Evolutionary conservation across 2,113 vertebrate species (phyloP).

Genomic region (Xiphorhynchus elegans): DNA sequence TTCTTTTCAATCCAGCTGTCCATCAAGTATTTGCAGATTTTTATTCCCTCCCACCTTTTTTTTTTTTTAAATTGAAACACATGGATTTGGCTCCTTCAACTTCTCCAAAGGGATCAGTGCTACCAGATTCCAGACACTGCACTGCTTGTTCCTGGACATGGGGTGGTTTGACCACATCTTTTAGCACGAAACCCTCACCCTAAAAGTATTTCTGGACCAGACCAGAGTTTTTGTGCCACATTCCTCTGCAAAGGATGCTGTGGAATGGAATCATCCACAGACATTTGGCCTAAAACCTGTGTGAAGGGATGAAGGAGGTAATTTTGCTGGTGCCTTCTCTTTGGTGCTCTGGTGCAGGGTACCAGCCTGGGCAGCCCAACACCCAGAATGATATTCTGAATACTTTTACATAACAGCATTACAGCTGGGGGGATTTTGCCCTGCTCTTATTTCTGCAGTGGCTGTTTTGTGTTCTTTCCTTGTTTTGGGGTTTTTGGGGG

Average conservation of each 20-base stretch:
- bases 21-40: neutral
- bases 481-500: too few species aligned
- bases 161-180: neutral
- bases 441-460: neutral
- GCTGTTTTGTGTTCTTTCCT: neutral
- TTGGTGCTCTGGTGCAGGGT: neutral
- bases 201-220: neutral
- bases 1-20: neutral
- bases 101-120: neutral
- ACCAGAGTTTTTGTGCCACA: neutral
- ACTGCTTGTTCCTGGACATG: rapidly evolving
- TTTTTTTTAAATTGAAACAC: neutral
- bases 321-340: neutral
- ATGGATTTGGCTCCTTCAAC: neutral
- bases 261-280: neutral
- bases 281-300: neutral
- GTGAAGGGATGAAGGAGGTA: neutral
- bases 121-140: neutral
- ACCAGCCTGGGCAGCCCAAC: neutral
- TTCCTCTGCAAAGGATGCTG: neutral
- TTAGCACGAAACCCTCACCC: neutral
- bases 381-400: neutral
- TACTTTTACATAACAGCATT: neutral
- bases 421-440: neutral
- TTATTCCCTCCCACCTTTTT: neutral